Evolutionary conservation across 2,797 vertebrate genomes (phyloP), one percentile per base, ranked within the genome.

Genomic region (Cuculus canorus): DNA sequence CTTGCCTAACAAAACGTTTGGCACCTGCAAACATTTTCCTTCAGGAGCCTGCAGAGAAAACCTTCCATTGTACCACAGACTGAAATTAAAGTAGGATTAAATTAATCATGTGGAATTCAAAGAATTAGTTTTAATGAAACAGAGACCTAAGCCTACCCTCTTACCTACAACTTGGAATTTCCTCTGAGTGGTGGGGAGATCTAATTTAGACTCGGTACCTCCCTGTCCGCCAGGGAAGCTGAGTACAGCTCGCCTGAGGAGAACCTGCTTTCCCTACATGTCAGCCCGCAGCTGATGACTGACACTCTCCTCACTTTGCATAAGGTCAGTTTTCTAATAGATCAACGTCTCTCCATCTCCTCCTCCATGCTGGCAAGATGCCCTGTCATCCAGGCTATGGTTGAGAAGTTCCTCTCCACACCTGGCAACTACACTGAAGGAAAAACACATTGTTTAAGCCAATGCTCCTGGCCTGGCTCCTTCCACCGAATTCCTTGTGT

Each of bases 141-240:
- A 53, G 69, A 86, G 77, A 79, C 43, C 56, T 56, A 84, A 73
- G 43, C 43, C 77, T 88, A 76, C 32, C 43, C 43, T 90, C 50
- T 86, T 70, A 86, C 88, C 80, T 93, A 69, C 66, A 70, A 69
- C 56, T 35, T 80, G 66, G 81, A 90, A 96, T 90, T 95, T 94
- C 83, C 88, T 96, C 30, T 2, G 3, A 93, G 90, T 63, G n/a
- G 80, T 0, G 0, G 59, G 52, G 81, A 93, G 43, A 56, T 73
- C 63, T 53, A 77, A 66, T 88, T 92, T 43, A 57, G 65, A 47
- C 18, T 54, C 1, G 1, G 4, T 35, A 68, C 21, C n/a, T 88
- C 43, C 82, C 69, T n/a, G 35, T 72, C 59, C 75, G 37, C 17
- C 13, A 52, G 88, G 59, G 60, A 88, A 65, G 32, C 1, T 0